A percentile compares a stretch with the other conserved stretches of the same genome.
phyloP scores from a whole-genome alignment of 2,888 invertebrate species.

The Dermolepida albohirtum region DNA sequence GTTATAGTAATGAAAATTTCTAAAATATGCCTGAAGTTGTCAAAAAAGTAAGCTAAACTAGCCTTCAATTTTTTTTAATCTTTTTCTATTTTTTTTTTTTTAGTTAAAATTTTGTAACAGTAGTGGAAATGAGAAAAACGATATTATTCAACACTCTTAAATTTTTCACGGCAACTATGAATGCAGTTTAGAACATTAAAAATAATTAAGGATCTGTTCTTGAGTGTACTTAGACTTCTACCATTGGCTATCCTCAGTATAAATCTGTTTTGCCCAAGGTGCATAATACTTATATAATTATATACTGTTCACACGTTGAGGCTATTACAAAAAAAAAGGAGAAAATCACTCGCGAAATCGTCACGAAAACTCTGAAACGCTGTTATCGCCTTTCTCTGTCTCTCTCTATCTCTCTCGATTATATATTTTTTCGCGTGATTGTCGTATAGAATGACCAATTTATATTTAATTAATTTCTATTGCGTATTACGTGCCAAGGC shows the following conservation, averaged over 20 bases:
- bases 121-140: slow-evolving; percentile 12
- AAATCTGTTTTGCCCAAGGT: slow-evolving; percentile 42
- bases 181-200: slow-evolving; percentile 48
- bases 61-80: too few species aligned
- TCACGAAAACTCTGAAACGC: background rate
- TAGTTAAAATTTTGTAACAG: slow-evolving; percentile 1
- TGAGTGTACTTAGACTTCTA: slow-evolving; percentile 60
- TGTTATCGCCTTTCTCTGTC: too few species aligned
- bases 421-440: slow-evolving; percentile 9
- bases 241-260: slow-evolving; percentile 50
- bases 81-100: slow-evolving; percentile 1
- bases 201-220: slow-evolving; percentile 57
- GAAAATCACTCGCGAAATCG: slow-evolving; percentile 1
- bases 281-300: too few species aligned
- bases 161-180: slow-evolving; percentile 47
- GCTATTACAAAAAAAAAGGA: background rate
- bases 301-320: background rate
- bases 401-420: slow-evolving; percentile 3
- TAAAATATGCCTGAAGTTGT: slow-evolving; percentile 9
- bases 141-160: background rate
- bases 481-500: slow-evolving; percentile 47
- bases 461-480: slow-evolving; percentile 37
- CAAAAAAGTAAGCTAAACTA: background rate
- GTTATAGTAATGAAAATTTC: slow-evolving; percentile 10
- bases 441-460: slow-evolving; percentile 12